Conservation (phyloP, 2,888 invertebrate species). For the Drosophila ezoana region DNA sequence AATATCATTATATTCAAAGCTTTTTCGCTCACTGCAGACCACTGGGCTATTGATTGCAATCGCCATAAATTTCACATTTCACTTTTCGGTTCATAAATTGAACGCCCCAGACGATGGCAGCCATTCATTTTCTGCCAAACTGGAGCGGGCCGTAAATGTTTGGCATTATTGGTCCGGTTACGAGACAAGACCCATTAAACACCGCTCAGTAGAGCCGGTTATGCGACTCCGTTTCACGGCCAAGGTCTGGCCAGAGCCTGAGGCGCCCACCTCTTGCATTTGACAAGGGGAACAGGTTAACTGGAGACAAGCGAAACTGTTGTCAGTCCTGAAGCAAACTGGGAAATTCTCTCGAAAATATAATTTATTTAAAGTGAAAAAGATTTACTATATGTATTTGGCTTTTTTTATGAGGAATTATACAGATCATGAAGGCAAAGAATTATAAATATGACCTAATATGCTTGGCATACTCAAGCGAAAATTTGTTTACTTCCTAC, state of each 20-base stretch:
- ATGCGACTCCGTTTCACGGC: conserved; percentile 46
- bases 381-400: too few relatives aligned
- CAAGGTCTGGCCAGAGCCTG: conserved; percentile 45
- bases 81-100: conserved; percentile 65
- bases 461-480: too few relatives aligned
- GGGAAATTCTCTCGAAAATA: too few relatives aligned
- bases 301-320: conserved; percentile 1
- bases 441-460: too few relatives aligned
- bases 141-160: conserved; percentile 44
- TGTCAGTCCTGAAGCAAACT: neutral
- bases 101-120: conserved; percentile 35
- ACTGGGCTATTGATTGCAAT: neutral
- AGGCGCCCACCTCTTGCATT: neutral
- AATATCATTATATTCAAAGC: too few relatives aligned
- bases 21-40: conserved; percentile 18
- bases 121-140: conserved; percentile 43
- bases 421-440: too few relatives aligned
- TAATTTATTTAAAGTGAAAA: too few relatives aligned
- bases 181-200: conserved; percentile 31
- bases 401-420: too few relatives aligned
- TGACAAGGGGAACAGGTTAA: conserved; percentile 4
- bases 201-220: conserved; percentile 36
- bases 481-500: too few relatives aligned
- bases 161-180: conserved; percentile 64
- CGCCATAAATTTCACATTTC: conserved; percentile 53